Evolutionary conservation across 2,888 invertebrate species (phyloP), one percentile per base, ranked within the genome.

Genomic region (Villa cingulata): DNA sequence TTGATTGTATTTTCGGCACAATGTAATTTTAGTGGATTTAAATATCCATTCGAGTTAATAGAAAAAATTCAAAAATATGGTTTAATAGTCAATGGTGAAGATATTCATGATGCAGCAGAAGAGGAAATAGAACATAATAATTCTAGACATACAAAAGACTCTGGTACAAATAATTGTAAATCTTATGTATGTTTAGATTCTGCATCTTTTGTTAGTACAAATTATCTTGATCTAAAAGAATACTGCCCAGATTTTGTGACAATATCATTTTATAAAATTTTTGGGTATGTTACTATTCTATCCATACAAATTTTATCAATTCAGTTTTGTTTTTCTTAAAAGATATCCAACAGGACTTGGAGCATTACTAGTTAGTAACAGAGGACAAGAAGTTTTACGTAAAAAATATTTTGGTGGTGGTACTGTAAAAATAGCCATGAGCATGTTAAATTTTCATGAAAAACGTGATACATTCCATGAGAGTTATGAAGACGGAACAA

Each of bases 201-300:
- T 7, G 92, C 96, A 1, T 74, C 82, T 32, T 87, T 74, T 70
- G 84, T 81, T 1, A 76, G 86, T 6, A 86, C 89, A 16, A 87
- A 78, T 63, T 72, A 71, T 46, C 70, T 97, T 45, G 81, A 96
- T 72, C 72, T 97, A 48, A 72, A 76, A 1, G 57, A 61, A 43
- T 71, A 72, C 49, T 77, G 81, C 53, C 89, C 96, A 4, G 94
- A 97, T 69, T 97, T 94, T 73, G 80, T 95, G 0, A 78, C 81
- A 48, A 49, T 97, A 17, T 96, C 96, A 1, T 97, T 97, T 72
- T 97, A 97, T 70, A 97, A 96, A 74, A 86, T 97, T 60, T 96
- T 97, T 72, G 78, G 78, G 57, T 62, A n/a, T n/a, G n/a, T n/a
- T n/a, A n/a, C n/a, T n/a, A n/a, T n/a, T n/a, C n/a, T n/a, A n/a